Base-by-base conservation (phyloP, 1,140 invertebrate species). In the Glomeris maerens region DNA sequence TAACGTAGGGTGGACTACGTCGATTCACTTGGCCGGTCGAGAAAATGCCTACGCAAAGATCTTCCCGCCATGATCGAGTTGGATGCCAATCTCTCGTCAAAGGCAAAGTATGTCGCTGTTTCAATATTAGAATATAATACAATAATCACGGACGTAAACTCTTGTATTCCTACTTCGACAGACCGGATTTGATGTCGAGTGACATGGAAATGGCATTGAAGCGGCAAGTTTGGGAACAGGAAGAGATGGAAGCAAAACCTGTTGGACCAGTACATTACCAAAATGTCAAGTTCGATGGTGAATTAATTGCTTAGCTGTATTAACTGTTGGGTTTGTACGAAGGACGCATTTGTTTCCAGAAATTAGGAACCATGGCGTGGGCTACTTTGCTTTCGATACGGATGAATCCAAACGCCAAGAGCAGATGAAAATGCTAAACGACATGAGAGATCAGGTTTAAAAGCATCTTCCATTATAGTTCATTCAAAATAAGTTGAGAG, bases 1-100 rank as follows among this genome's bases (percentile, higher is more conserved):
- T n/a, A n/a, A n/a, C n/a, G n/a, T 20, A 83, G 84, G 84, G 78
- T 85, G 14, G 89, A 94, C 59, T 94, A 85, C 65, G 72, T 76
- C 0, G 91, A 95, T 69, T 83, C 81, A 55, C 75, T 94, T 57
- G 91, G 91, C 5, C 68, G 91, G 50, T 84, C 88, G 0, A 72
- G 88, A 41, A 80, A 78, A 60, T 92, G 89, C 69, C 68, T 83
- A 51, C 77, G 77, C 50, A 76, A 80, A 60, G 89, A 94, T 67
- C 70, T 93, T 21, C 66, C 50, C 17, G 46, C 48, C 26, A 45
- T 49, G 29, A 47, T 38, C n/a, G 40, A 47, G 44, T 52, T 52
- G 3, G 50, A 52, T 23, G 17, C 48, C 17, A 29, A 45, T 2
- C 23, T 52, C 17, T 31, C 42, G 17, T 47, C 48, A 27, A 14